Base-by-base conservation (phyloP, 2,888 invertebrate species). In the Cybosia mesomella region DNA sequence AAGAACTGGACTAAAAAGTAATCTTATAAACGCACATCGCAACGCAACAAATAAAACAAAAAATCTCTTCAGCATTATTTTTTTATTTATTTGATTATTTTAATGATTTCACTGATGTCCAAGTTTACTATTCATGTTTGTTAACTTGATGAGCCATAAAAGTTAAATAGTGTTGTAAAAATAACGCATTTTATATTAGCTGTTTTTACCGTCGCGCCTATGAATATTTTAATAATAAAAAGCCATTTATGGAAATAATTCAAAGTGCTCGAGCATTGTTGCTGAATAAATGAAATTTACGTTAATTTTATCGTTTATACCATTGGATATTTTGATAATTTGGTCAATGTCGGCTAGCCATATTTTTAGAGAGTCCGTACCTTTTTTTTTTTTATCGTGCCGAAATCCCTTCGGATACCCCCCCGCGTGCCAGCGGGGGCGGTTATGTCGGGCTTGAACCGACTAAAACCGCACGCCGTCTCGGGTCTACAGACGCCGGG, bases 201-300 rank as follows among this genome's bases (percentile, higher is more conserved):
- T 49, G 43, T 15, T 49, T 43, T 49, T n/a, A 49, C 49, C 49
- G 8, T 49, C 49, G 49, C 24, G 53, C 7, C 24, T 63, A 58
- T 58, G 60, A 55, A 55, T 61, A 55, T 66, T 43, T 61, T 32
- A 66, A 60, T 61, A 55, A 32, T 22, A 67, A 62, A 66, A 28
- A 11, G 15, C 24, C 28, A 58, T 58, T 67, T 63, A 67, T 58
- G 53, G 53, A 63, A 28, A 58, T 11, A 54, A 67, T 67, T 58
- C 32, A 53, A 28, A 28, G 24, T n/a, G 10, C 15, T 22, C 5
- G 34, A 28, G 15, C 2, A 57, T 43, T 43, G 18, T 22, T 57
- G 43, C 11, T 39, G 28, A 10, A 61, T 55, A n/a, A 24, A 24
- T 58, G n/a, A 64, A 58, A 43, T 18, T 18, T n/a, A 62, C 13